Base-by-base conservation (phyloP, 2,888 invertebrate genomes). In the Galerucella nymphaeae region DNA sequence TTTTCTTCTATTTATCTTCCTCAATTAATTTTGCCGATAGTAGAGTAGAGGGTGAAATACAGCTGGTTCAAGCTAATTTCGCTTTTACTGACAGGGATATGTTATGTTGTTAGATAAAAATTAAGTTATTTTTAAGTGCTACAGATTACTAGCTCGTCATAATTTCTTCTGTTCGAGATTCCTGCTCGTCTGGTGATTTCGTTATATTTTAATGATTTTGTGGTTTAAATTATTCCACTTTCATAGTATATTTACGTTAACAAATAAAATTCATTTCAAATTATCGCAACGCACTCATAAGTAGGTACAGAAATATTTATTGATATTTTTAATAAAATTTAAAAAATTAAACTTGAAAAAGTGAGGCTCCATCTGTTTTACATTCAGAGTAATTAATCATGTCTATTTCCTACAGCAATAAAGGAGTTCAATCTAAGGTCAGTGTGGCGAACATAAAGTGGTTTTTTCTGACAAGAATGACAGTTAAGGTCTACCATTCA, bases 21-120 rank as follows among this genome's bases (percentile, higher is more conserved):
- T 82, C 82, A 84, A 84, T 84, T 84, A 84, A 84, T 82, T 82
- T 79, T 75, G 72, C 72, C 78, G 84, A 84, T 83, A 84, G 80
- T 77, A 74, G 77, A 80, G 80, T 77, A 75, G 72, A 75, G 76
- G 76, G 75, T 79, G 78, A 81, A 75, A 81, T 81, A 82, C 78
- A 79, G 78, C 78, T 79, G 77, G 61, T 62, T 62, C 61, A 16
- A 41, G 72, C 81, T 81, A 80, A 82, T 81, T 82, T 82, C 79
- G 80, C 80, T 62, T 82, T 80, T 81, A 81, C 81, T 80, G 80
- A 79, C 82, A 79, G 80, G 76, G 72, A 73, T 76, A 61, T 66
- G 72, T 75, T 68, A 71, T 53, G 66, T 65, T 66, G 16, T 67
- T 55, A n/a, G 76, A 77, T 77, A 75, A 77, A 66, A 69, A 67